phyloP scores from a whole-genome alignment of 2,888 invertebrate genomes.

The Euzophera pinguis region DNA sequence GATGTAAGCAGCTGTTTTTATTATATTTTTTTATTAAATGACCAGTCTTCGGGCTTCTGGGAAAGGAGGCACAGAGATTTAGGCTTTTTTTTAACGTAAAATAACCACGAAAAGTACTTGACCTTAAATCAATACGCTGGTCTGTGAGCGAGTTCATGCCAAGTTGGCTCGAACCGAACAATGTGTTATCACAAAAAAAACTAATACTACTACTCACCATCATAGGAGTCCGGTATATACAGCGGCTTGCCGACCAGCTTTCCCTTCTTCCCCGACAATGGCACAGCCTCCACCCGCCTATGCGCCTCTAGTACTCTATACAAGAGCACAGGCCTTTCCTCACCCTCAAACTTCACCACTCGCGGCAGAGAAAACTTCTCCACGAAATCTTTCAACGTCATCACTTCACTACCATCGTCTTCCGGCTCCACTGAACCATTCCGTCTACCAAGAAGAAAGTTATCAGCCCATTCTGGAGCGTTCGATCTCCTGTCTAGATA shows the following conservation, averaged over 20 bases:
- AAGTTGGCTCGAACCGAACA: background rate
- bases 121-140: no score
- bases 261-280: slow-evolving; percentile 77
- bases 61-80: no score
- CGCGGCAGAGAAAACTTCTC: slow-evolving; percentile 81
- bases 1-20: no score
- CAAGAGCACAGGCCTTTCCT: slow-evolving; percentile 80
- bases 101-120: no score
- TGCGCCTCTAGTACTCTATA: slow-evolving; percentile 82
- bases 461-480: slow-evolving; percentile 69
- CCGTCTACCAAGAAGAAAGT: slow-evolving; percentile 60
- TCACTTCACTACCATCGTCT: slow-evolving; percentile 68
- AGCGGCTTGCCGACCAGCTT: slow-evolving; percentile 79
- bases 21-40: no score
- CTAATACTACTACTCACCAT: slow-evolving; percentile 77
- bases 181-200: slow-evolving; percentile 1
- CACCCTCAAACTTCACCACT: slow-evolving; percentile 78
- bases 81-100: no score
- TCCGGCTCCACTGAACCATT: slow-evolving; percentile 69
- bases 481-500: slow-evolving; percentile 57
- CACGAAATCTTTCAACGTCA: slow-evolving; percentile 79
- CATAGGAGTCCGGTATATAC: slow-evolving; percentile 83
- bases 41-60: no score
- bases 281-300: slow-evolving; percentile 82
- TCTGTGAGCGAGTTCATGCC: no score